phyloP scores from a whole-genome alignment of 2,888 invertebrate genomes.

The Brenthis daphne region DNA sequence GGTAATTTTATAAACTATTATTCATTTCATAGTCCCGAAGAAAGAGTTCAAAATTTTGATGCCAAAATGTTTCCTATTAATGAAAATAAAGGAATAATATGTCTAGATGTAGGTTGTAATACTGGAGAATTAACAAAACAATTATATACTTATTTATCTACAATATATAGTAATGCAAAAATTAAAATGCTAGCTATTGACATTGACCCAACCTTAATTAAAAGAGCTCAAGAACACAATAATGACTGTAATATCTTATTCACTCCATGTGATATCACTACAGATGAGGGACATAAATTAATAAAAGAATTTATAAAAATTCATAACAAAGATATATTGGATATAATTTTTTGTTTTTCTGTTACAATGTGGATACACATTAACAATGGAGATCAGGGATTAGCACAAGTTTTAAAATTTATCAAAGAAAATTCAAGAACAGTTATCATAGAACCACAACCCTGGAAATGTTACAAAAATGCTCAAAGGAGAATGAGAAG shows the following conservation, averaged over 20 bases:
- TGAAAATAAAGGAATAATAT: constrained; percentile 54
- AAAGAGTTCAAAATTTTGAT: constrained; percentile 84
- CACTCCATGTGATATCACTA: constrained; percentile 84
- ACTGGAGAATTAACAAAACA: constrained; percentile 87
- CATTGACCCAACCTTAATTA: constrained; percentile 86
- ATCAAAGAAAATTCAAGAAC: constrained; percentile 79
- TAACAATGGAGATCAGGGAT: constrained; percentile 89
- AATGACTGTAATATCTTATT: constrained; percentile 75
- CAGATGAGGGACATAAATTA: constrained; percentile 51
- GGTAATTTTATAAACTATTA: constrained; percentile 96
- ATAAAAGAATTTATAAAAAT: constrained; percentile 75
- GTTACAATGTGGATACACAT: constrained; percentile 96
- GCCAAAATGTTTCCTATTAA: constrained; percentile 59
- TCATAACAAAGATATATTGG: constrained; percentile 77
- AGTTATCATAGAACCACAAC: constrained; percentile 90
- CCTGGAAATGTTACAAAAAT: constrained; percentile 91
- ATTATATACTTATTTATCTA: constrained; percentile 77
- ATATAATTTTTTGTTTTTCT: constrained; percentile 90
- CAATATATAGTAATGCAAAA: constrained; percentile 56
- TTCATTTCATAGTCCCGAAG: constrained; percentile 87
- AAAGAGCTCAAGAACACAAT: constrained; percentile 84
- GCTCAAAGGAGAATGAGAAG: constrained; percentile 88
- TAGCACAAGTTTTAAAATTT: constrained; percentile 83
- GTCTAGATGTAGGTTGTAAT: constrained; percentile 91
- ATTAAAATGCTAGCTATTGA: constrained; percentile 86